Evolutionary conservation across 1,140 invertebrate genomes (phyloP).

Genomic region (Triops cancriformis): DNA sequence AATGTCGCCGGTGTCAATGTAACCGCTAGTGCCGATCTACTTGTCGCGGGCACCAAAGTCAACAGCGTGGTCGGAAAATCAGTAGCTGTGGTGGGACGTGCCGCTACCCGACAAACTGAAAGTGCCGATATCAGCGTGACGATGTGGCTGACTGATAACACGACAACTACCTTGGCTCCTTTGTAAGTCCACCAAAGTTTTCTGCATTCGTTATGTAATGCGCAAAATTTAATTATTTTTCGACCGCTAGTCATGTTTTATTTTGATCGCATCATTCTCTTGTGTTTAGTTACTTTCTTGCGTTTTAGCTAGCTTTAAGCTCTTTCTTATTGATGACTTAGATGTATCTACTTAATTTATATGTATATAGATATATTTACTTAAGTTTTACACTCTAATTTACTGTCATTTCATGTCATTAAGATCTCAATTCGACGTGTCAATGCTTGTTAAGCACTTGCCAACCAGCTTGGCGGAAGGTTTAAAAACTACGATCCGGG

Average conservation of each 20-base stretch:
- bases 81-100: not conserved
- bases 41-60: not conserved
- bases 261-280: too few relatives aligned
- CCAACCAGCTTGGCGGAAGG: not conserved
- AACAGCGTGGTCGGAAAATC: not conserved
- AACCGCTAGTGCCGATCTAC: not conserved
- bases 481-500: not conserved
- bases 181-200: not conserved
- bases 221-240: too few relatives aligned
- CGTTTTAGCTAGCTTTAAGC: too few relatives aligned
- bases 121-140: not conserved
- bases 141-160: not conserved
- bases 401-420: not conserved
- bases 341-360: too few relatives aligned
- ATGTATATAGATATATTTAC: too few relatives aligned
- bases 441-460: not conserved
- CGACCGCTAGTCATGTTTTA: too few relatives aligned
- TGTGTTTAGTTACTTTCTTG: too few relatives aligned
- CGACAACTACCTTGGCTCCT: not conserved
- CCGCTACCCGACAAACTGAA: not conserved
- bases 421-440: not conserved
- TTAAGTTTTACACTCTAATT: not conserved
- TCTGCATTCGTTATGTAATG: not conserved
- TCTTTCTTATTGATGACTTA: too few relatives aligned
- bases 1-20: not conserved